Base-by-base conservation (phyloP, 64 coral and sea anemone species). In the Hydrozoanthus tunicans region DNA sequence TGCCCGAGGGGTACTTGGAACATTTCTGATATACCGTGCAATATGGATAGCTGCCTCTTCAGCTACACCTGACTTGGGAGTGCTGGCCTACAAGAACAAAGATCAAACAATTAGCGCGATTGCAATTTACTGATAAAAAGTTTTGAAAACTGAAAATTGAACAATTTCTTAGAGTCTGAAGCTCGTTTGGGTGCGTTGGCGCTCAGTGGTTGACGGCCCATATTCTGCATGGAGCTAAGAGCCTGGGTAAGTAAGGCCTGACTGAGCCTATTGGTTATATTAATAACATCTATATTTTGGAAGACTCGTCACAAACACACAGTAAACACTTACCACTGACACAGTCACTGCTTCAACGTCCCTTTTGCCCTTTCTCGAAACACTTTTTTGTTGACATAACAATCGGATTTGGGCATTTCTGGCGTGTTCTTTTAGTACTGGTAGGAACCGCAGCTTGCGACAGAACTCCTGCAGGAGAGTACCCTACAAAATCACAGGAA, bases 381-480 rank as follows among this genome's bases (percentile, higher is more conserved):
- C 51, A 59, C 79, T 58, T 59, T 68, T 90, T 17, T 90, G 82
- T 77, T 94, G 92, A 73, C 95, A 97, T 8, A 97, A 57, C 24
- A 97, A 69, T 17, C 95, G 89, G 70, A 97, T 89, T 56, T 89
- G 83, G 4, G 82, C 92, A 9, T 92, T 97, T 81, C 58, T 59
- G 24, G 95, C 92, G 32, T 81, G 92, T 24, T 90, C 80, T 43
- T 91, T 90, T 56, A 97, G 69, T 70, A 94, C 10, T 53, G 95
- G 90, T 13, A 97, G 15, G 61, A 89, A 94, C 0, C 95, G 58
- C 62, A 97, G 71, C 59, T 86, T 90, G 59, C 85, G 89, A 74
- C 95, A 97, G 17, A 97, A 88, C 85, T 97, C 95, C 75, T 97
- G 92, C 59, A 97, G 84, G 13, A 97, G 81, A 6, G 95, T 97